A percentile compares a stretch with the other conserved stretches of the same genome.
phyloP scores from a whole-genome alignment of 64 coral and sea anemone genomes.

The Dendrophyllia cribrosa region DNA sequence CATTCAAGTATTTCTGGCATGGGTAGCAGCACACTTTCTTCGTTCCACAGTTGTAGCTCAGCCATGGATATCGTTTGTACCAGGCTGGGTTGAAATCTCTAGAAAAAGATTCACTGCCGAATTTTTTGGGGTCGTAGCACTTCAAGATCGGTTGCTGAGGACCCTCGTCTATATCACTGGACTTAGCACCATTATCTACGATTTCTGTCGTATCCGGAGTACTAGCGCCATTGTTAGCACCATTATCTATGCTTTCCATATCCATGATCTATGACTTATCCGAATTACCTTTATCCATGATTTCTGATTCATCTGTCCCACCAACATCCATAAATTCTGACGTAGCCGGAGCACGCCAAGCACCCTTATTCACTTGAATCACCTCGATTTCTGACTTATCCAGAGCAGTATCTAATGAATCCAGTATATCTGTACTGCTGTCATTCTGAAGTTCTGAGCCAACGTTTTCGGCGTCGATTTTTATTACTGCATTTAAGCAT shows the following conservation, averaged over 20 bases:
- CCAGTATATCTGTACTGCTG: neutral
- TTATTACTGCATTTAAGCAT: conserved; percentile 23
- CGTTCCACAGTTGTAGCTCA: neutral
- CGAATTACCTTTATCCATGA: neutral
- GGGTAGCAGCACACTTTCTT: neutral
- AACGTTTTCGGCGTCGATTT: conserved; percentile 31
- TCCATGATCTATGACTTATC: conserved; percentile 17
- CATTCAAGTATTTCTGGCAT: neutral
- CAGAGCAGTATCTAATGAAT: conserved; percentile 7
- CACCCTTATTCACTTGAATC: conserved; percentile 21
- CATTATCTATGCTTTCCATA: neutral
- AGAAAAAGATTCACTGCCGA: conserved; percentile 12
- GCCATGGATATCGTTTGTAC: conserved; percentile 46
- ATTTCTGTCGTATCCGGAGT: conserved; percentile 31
- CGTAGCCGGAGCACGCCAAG: conserved; percentile 16
- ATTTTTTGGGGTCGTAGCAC: conserved; percentile 27
- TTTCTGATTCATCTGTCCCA: conserved; percentile 24
- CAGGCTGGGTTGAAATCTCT: conserved; percentile 41
- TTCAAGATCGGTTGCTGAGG: conserved; percentile 31
- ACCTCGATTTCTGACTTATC: conserved; percentile 31
- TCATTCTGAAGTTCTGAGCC: conserved; percentile 29
- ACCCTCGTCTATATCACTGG: neutral
- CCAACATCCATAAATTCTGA: conserved; percentile 23
- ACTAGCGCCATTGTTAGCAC: neutral
- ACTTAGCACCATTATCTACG: conserved; percentile 6